A percentile compares a stretch with the other conserved stretches of the same genome.
phyloP scores from a whole-genome alignment of 1,140 invertebrate genomes.

The Tribolium madens region DNA sequence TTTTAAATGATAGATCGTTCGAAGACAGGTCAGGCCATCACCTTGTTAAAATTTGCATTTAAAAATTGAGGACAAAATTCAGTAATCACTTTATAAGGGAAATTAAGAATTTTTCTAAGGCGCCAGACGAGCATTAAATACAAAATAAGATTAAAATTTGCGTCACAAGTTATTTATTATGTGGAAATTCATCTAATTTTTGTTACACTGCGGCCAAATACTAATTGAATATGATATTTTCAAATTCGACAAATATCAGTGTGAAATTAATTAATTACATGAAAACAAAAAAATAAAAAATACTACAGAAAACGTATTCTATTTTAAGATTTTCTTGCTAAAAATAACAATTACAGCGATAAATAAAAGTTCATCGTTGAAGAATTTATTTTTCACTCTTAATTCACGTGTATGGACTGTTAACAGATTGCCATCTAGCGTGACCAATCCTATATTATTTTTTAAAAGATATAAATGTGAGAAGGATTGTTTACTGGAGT shows the following conservation, averaged over 20 bases:
- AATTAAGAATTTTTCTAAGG: constrained; percentile 25
- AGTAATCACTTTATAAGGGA: not conserved
- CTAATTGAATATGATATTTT: constrained; percentile 36
- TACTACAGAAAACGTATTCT: constrained; percentile 21
- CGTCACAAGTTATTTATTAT: constrained; percentile 28
- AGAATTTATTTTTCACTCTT: constrained; percentile 40
- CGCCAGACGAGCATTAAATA: constrained; percentile 37
- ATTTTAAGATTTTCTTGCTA: constrained; percentile 24
- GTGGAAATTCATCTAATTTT: constrained; percentile 13
- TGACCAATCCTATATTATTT: constrained; percentile 22
- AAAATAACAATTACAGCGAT: constrained; percentile 32
- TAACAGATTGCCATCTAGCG: constrained; percentile 32
- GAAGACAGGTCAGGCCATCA: not conserved
- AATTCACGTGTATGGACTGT: constrained; percentile 40
- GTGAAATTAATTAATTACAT: not conserved
- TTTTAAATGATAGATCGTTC: not conserved
- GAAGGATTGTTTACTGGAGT: not conserved
- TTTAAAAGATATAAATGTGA: constrained; percentile 32
- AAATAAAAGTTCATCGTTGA: constrained; percentile 29
- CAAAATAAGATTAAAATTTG: constrained; percentile 36
- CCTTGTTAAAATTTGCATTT: not conserved
- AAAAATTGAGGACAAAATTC: not conserved
- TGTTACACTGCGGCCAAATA: not conserved
- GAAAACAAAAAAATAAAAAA: constrained; percentile 9
- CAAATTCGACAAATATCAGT: constrained; percentile 9